Evolutionary conservation across 1,140 invertebrate genomes (phyloP).

Genomic region (Drosophila pseudoobscura): DNA sequence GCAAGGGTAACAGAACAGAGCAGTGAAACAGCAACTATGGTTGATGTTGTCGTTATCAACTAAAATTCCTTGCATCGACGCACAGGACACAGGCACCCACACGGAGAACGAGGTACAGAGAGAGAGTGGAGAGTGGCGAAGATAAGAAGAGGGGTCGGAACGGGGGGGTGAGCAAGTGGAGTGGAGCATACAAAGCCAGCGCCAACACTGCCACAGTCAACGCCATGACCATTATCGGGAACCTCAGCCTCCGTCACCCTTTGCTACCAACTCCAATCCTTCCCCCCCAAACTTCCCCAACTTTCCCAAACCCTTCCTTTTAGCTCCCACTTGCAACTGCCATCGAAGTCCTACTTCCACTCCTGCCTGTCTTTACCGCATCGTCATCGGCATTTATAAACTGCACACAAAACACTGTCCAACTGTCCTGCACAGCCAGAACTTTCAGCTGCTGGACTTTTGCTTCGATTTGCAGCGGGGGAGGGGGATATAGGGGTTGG

Average conservation of each 20-base stretch:
- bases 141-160: background rate
- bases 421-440: constrained; percentile 28
- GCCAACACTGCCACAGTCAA: constrained; percentile 35
- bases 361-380: constrained; percentile 18
- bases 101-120: background rate
- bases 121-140: background rate
- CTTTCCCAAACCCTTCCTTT: background rate
- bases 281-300: constrained; percentile 4
- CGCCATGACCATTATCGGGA: constrained; percentile 59
- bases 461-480: constrained; percentile 16
- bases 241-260: constrained; percentile 48
- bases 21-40: constrained; percentile 14
- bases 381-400: constrained; percentile 75
- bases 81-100: constrained; percentile 36
- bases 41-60: constrained; percentile 70
- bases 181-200: constrained; percentile 40
- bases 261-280: constrained; percentile 21
- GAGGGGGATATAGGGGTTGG: too few relatives aligned
- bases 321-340: too few relatives aligned
- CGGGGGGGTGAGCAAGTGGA: constrained; percentile 1
- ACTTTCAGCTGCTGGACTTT: constrained; percentile 41
- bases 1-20: too few relatives aligned
- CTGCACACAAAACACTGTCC: constrained; percentile 76
- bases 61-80: constrained; percentile 75
- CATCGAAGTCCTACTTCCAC: background rate